These are phyloP conservation scores for Pandion haliaetus DNA, from an alignment of 2,113 vertebrate genomes.

Conservation along the genomic window DNA sequence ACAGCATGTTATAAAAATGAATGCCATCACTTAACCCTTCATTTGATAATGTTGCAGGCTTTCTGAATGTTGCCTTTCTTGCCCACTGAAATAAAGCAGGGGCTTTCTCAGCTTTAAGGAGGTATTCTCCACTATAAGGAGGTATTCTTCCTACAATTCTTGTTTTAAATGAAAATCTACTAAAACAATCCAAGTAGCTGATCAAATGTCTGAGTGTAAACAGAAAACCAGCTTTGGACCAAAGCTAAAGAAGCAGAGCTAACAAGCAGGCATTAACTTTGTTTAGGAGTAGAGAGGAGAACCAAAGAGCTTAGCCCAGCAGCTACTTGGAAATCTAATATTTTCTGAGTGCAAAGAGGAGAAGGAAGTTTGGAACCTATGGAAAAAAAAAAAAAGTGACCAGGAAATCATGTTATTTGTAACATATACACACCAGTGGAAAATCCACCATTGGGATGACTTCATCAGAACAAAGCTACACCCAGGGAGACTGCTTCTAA, in stretches of 20 bases:
- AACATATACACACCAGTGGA: neutral
- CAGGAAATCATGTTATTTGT: conserved; percentile 42
- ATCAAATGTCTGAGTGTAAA: conserved; percentile 44
- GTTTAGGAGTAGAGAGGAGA: conserved; percentile 13
- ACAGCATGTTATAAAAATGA: neutral
- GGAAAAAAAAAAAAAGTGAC: neutral
- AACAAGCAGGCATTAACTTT: conserved; percentile 34
- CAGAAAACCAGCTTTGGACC: conserved; percentile 32
- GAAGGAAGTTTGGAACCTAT: neutral
- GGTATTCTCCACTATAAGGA: neutral
- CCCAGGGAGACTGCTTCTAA: neutral
- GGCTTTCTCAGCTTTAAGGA: neutral
- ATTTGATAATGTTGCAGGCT: neutral
- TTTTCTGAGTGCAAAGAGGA: conserved; percentile 35
- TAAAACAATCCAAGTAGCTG: neutral
- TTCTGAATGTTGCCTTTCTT: neutral
- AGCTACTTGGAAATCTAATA: conserved; percentile 37
- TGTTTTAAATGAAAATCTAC: neutral
- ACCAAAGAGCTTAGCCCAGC: conserved; percentile 53
- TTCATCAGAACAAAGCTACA: neutral
- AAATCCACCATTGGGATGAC: neutral
- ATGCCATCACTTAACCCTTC: neutral
- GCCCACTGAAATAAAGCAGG: neutral
- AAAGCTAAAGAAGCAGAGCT: conserved; percentile 17
- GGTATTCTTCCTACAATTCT: neutral